Evolutionary conservation across 2,888 invertebrate species (phyloP), one percentile per base, ranked within the genome.

Genomic region (Latrodectus elegans): DNA sequence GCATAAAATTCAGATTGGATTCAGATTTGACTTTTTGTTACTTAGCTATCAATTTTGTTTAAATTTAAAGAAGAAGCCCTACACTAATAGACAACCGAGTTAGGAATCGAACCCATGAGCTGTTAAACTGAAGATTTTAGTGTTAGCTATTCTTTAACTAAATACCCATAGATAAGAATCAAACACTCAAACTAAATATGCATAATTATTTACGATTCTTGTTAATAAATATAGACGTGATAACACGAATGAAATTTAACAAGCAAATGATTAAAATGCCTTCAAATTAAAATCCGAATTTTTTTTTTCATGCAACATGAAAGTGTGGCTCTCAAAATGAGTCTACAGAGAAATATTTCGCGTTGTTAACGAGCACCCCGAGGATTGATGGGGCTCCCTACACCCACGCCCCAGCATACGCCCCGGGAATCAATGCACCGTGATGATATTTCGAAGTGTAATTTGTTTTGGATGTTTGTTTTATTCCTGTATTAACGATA

Each of bases 191-290:
- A 6, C 38, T 38, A 3, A 38, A 38, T 38, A 38, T 38, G 70
- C 72, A 80, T 80, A 80, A 72, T 80, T 80, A 64, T 80, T 80
- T 72, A 80, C 72, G 80, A 80, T 64, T 72, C 64, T 71, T 80
- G 71, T 80, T 80, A 80, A 72, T 80, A 80, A 64, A 64, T 51
- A 64, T 51, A 64, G 72, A 15, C 38, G 38, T 38, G 38, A 38
- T 22, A 38, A 38, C 38, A 38, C 38, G 38, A 38, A 38, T 38
- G 4, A 38, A 38, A 4, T 38, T 38, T 38, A 38, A 38, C 38
- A 38, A 38, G 38, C 4, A 38, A 38, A 38, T 38, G 38, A 38
- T 38, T 38, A 38, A 38, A 38, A 38, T 38, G 38, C 38, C 38
- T 38, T 38, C 38, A 38, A 38, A 38, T 38, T 38, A 38, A 38